Base-by-base conservation (phyloP, 2,888 invertebrate genomes). In the Ichneumoninae sp. region DNA sequence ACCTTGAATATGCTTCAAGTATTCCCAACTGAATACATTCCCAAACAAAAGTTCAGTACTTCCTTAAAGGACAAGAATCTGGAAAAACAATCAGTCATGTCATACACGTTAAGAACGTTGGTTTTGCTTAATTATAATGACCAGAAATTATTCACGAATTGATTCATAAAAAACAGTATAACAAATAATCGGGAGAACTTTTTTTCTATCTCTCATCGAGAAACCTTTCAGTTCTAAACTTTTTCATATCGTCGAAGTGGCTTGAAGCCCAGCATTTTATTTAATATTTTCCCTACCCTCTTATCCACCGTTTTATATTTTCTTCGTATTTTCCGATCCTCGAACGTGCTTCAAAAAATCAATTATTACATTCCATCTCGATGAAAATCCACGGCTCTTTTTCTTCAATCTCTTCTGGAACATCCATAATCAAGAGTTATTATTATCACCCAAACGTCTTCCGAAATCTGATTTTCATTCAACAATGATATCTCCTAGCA, bases 401-500 rank as follows among this genome's bases (percentile, higher is more conserved):
- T 47, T 40, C 7, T 7, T 50, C 16, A 1, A 4, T 50, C 10
- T 3, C 16, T 50, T 50, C 52, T n/a, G n/a, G 5, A 52, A 6
- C n/a, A 30, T 30, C 30, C 13, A 30, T 30, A 60, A 40, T 36
- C 8, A 65, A 36, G 36, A 36, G 65, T 19, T 0, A 65, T 3
- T 8, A 40, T 19, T 40, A 66, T 66, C 19, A 0, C 44, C 2
- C 22, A n/a, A 66, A 66, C 22, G 44, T 66, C 7, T 44, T 19
- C 66, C 7, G 22, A 65, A 6, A 65, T 40, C 36, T 7, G 19
- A 19, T 33, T 54, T 22, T 5, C 13, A 36, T n/a, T 65, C 30
- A n/a, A 50, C 6, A 33, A 69, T 54, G 44, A 68, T 54, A 57
- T 66, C 54, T 40, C 52, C 44, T 13, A n/a, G n/a, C 1, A n/a